Conservation (phyloP, 2,113 vertebrate genomes). For the Anser brachyrhynchus region DNA sequence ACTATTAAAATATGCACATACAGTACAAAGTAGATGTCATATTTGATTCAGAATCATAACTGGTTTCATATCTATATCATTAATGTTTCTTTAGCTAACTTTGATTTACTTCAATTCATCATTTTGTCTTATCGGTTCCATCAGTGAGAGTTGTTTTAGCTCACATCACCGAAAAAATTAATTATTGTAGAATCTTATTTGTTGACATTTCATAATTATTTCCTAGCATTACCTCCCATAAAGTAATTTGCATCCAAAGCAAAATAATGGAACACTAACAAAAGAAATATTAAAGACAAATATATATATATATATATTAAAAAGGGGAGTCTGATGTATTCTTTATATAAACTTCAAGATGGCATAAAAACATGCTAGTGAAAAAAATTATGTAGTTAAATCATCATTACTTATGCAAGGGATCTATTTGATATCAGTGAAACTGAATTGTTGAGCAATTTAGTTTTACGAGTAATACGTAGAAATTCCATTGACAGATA, state of each 20-base stretch:
- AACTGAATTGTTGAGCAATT: background rate
- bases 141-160: background rate
- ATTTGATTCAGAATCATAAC: background rate
- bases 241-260: background rate
- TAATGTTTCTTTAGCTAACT: background rate
- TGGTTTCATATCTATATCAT: background rate
- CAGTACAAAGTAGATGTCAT: background rate
- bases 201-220: background rate
- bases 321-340: background rate
- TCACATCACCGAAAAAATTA: background rate
- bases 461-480: background rate
- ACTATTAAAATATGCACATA: background rate
- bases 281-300: background rate
- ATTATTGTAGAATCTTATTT: background rate
- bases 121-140: background rate
- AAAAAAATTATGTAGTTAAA: background rate
- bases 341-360: background rate
- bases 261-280: background rate
- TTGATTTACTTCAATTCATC: background rate
- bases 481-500: fast-evolving
- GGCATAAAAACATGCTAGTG: background rate
- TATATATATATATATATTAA: too few relatives aligned
- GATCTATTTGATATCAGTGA: background rate
- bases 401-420: background rate
- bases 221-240: background rate